Base-by-base conservation (phyloP, 2,888 invertebrate genomes). In the Tinea semifulvella region DNA sequence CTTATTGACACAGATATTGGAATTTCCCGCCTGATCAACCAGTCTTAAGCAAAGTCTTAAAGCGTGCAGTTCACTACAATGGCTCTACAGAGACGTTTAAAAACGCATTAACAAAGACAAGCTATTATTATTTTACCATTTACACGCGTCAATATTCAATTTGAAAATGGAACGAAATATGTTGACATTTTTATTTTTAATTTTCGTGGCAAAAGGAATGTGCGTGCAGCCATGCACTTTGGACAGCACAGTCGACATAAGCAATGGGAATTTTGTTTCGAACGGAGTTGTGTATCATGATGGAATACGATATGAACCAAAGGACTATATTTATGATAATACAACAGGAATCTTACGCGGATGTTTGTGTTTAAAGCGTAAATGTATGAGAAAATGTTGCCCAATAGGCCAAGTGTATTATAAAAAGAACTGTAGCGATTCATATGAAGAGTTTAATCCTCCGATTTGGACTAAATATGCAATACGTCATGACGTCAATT, bases 361-460 rank as follows among this genome's bases (percentile, higher is more conserved):
- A 1, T 72, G 69, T 51, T 40, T 63, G 1, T 68, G 66, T 44
- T 48, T 47, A 7, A 65, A 66, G 26, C 51, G 59, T 28, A 47
- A 27, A 0, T 74, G 68, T 47, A 39, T 64, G 0, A 47, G 56
- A 3, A 76, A 74, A 48, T 76, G 76, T 31, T 76, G 76, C 43
- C 65, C 63, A 0, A 46, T 53, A 0, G 72, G 70, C 0, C 49
- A 50, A n/a, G 65, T 53, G 0, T 64, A 62, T 36, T 16, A 60
- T 7, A n/a, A 4, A 0, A 8, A 3, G 0, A n/a, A 0, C 0
- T 76, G 76, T 52, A 52, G 56, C 1, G 47, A 52, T 10, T 40
- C 53, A 1, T 39, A 45, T 0, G 53, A 49, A 7, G 45, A 45
- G 0, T 70, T 74, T n/a, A 50, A 63, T 6, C 63, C 65, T 0